Evolutionary conservation across 2,113 vertebrate species (phyloP).

Genomic region (Corapipo altera): DNA sequence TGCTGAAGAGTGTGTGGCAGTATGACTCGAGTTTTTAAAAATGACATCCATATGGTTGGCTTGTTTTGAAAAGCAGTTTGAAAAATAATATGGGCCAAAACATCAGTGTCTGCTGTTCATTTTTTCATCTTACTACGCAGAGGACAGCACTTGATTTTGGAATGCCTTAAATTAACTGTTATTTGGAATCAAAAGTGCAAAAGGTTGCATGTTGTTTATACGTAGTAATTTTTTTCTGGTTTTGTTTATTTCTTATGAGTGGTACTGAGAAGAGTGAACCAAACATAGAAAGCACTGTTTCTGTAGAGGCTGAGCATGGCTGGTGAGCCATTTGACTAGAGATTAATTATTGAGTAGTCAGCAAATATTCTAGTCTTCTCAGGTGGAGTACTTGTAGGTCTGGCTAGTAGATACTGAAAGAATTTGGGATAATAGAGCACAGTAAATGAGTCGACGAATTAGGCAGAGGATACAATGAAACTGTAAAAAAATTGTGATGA

Average conservation of each 20-base stretch:
- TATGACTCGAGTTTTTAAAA: slow-evolving; percentile 26
- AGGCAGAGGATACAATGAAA: background rate
- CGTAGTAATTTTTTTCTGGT: background rate
- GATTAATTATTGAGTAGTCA: background rate
- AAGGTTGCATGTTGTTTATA: background rate
- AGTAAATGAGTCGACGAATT: background rate
- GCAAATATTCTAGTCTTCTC: background rate
- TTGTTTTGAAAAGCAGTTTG: slow-evolving; percentile 19
- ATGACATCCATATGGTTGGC: background rate
- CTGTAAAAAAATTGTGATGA: background rate
- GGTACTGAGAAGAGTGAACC: background rate
- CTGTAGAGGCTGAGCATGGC: background rate
- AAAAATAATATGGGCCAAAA: background rate
- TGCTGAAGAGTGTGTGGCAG: background rate
- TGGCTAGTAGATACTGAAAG: background rate
- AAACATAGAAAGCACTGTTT: background rate
- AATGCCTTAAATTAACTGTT: background rate
- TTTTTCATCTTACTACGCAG: background rate
- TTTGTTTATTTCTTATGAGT: background rate
- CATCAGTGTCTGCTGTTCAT: background rate
- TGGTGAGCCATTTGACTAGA: background rate
- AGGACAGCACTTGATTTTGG: background rate
- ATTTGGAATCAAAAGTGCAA: background rate
- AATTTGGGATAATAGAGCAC: background rate
- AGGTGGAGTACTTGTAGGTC: rapidly evolving